A percentile compares a stretch with the other conserved stretches of the same genome.
phyloP scores from a whole-genome alignment of 2,888 invertebrate genomes.

The Hypselothyrea guttata region DNA sequence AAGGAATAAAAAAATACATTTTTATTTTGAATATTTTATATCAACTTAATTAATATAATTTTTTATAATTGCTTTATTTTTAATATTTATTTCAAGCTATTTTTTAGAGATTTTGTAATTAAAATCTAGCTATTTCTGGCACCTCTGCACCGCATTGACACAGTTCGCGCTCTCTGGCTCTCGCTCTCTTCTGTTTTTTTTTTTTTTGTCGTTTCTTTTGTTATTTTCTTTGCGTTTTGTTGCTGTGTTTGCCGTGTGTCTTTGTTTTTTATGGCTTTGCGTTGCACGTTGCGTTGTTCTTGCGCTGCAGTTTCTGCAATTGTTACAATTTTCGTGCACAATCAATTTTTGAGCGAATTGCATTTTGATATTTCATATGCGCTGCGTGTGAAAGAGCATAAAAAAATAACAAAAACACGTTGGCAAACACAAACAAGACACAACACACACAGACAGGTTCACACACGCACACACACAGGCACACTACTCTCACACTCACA shows the following conservation, averaged over 20 bases:
- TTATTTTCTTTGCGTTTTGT: slow-evolving; percentile 6
- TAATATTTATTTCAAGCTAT: too few relatives aligned
- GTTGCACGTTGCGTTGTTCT: slow-evolving; percentile 55
- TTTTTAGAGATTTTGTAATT: too few relatives aligned
- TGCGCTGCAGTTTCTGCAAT: slow-evolving; percentile 36
- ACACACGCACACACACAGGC: slow-evolving; percentile 30
- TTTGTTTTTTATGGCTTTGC: slow-evolving; percentile 60
- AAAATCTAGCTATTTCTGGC: too few relatives aligned
- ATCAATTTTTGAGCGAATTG: slow-evolving; percentile 48
- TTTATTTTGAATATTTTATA: too few relatives aligned
- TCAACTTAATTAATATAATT: too few relatives aligned
- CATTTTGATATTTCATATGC: slow-evolving; percentile 13
- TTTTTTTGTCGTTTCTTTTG: slow-evolving; percentile 4
- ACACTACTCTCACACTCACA: slow-evolving; percentile 35
- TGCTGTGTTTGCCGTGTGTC: slow-evolving; percentile 47
- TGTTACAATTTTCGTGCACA: slow-evolving; percentile 39
- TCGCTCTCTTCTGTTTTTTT: slow-evolving; percentile 39
- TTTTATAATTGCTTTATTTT: too few relatives aligned
- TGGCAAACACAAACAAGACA: slow-evolving; percentile 61
- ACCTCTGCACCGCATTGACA: slow-evolving; percentile 64
- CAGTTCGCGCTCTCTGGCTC: slow-evolving; percentile 71
- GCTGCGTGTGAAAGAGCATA: slow-evolving; percentile 11
- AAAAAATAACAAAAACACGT: slow-evolving; percentile 50
- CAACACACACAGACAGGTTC: too few relatives aligned
- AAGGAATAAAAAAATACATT: too few relatives aligned